Base-by-base conservation (phyloP, 1,140 invertebrate genomes). In the Leguminivora glycinivorella region DNA sequence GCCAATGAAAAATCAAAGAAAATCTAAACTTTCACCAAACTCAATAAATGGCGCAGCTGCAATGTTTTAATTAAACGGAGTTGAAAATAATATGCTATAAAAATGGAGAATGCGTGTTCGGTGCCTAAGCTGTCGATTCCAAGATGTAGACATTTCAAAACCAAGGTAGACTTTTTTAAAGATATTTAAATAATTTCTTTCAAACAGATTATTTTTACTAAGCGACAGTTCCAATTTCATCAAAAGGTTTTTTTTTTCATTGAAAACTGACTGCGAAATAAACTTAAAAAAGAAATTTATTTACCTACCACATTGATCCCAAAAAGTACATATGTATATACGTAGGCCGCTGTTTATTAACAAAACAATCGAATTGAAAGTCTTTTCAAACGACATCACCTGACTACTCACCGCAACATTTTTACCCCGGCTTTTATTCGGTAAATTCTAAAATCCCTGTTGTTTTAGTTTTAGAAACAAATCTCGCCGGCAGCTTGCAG, bases 51-150 rank as follows among this genome's bases (percentile, higher is more conserved):
- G 26, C 58, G n/a, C 58, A 63, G 58, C 58, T 63, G 58, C 29
- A 63, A 14, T 14, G 26, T 63, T 63, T 63, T 63, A 63, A 63
- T 34, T 63, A 63, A 63, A 14, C 34, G 58, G 58, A 63, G n/a
- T 63, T 63, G 25, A 29, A 63, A 63, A 63, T 63, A 63, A 63
- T 17, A 63, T 17, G 9, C 14, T 31, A 22, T 63, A 63, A n/a
- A n/a, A n/a, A 63, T 63, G 29, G 58, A 29, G 26, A 63, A 63
- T 29, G 29, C 29, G 17, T 63, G 58, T 22, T 63, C 14, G 58
- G 26, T 0, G 17, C 14, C 26, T 63, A 63, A 60, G 25, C 25
- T 29, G 10, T 60, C 14, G 25, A 29, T 19, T 6, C 19, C n/a
- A 7, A 5, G 17, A 9, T 19, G n/a, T 7, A 52, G 6, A 19